Evolutionary conservation across 2,888 invertebrate genomes (phyloP).

Genomic region (Marasmarcha lunaedactyla): DNA sequence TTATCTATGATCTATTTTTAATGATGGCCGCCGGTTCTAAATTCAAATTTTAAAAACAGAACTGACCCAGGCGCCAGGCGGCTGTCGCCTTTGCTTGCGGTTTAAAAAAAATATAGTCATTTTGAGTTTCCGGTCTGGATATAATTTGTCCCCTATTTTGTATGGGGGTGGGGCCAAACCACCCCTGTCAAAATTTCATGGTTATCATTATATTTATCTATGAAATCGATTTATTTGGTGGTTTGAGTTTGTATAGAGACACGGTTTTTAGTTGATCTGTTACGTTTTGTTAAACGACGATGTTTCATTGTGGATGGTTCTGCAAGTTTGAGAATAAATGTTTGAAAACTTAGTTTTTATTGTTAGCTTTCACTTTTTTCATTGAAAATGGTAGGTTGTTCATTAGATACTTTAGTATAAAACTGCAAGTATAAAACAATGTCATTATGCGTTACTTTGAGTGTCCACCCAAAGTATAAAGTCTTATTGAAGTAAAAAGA

Average conservation of each 20-base stretch:
- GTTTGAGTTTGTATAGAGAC: not conserved
- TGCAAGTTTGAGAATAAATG: too few species aligned
- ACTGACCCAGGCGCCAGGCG: slow-evolving; percentile 38
- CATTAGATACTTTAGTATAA: too few species aligned
- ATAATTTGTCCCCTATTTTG: slow-evolving; percentile 7
- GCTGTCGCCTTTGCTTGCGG: slow-evolving; percentile 35
- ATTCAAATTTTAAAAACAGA: slow-evolving; percentile 36
- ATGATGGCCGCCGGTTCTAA: slow-evolving; percentile 50
- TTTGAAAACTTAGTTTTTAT: too few species aligned
- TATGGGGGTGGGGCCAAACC: slow-evolving; percentile 15
- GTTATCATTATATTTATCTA: not conserved
- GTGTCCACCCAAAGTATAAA: too few species aligned
- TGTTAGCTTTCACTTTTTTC: too few species aligned
- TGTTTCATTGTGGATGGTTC: too few species aligned
- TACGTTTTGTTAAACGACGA: too few species aligned
- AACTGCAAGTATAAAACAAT: too few species aligned
- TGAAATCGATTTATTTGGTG: not conserved
- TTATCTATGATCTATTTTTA: slow-evolving; percentile 58
- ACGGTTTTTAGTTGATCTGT: too few species aligned
- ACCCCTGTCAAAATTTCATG: slow-evolving; percentile 17
- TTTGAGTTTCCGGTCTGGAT: slow-evolving; percentile 24
- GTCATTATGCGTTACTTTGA: too few species aligned
- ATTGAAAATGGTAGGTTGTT: too few species aligned
- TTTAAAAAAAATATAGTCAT: slow-evolving; percentile 27
- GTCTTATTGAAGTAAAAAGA: too few species aligned